These are phyloP conservation scores for Vandiemenella viatica DNA, from an alignment of 2,888 invertebrate genomes.

Conservation along the genomic window DNA sequence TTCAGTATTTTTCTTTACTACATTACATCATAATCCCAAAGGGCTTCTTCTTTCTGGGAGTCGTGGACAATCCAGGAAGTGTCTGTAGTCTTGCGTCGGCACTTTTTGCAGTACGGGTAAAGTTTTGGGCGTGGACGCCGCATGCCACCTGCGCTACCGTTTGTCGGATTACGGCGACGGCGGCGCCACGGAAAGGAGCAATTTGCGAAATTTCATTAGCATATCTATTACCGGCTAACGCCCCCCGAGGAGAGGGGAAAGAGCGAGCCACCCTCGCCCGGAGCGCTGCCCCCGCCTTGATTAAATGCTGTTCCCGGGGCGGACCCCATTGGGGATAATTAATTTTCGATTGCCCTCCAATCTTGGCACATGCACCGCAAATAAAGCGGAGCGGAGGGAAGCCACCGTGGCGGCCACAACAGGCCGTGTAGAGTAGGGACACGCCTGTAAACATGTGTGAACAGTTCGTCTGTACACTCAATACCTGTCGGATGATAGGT, in stretches of 20 bases:
- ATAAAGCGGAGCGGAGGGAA: constrained; percentile 13
- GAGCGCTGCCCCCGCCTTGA: constrained; percentile 16
- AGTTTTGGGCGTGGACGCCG: neutral
- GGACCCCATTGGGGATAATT: constrained; percentile 25
- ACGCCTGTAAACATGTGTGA: no score
- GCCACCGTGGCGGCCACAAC: neutral
- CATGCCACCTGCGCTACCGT: neutral
- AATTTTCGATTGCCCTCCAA: constrained; percentile 24
- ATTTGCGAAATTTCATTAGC: constrained; percentile 23
- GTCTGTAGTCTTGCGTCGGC: neutral
- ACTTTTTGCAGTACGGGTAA: neutral
- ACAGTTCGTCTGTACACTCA: no score
- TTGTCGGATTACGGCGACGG: neutral
- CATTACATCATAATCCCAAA: no score
- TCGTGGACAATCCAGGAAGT: no score
- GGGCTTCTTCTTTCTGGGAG: no score
- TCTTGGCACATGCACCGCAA: constrained; percentile 19
- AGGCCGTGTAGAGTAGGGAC: neutral
- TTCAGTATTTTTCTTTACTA: no score
- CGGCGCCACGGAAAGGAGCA: constrained; percentile 17
- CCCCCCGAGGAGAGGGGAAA: constrained; percentile 13
- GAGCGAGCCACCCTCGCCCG: constrained; percentile 9
- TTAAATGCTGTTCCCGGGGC: constrained; percentile 20
- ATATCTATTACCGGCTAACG: constrained; percentile 21
- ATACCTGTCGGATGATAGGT: no score